phyloP scores from a whole-genome alignment of 2,797 vertebrate species.

The Myiotriccus ornatus region DNA sequence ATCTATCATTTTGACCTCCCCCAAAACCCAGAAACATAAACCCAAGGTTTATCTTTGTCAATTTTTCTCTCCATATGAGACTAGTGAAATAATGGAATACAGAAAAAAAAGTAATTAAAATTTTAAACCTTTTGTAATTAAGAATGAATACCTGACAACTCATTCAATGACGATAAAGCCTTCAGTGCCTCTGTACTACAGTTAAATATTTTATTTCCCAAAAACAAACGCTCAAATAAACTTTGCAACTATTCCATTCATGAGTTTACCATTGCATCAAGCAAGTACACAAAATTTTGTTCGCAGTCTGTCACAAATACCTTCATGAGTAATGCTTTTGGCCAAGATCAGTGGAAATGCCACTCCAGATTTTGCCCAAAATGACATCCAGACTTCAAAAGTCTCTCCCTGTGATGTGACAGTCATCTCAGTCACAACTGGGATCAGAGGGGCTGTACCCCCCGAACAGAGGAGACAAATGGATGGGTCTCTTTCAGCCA shows the following conservation, averaged over 20 bases:
- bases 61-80: background rate
- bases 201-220: background rate
- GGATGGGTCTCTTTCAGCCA: background rate
- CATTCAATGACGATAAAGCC: background rate
- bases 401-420: background rate
- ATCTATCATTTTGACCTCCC: background rate
- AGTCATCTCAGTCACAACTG: background rate
- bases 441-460: background rate
- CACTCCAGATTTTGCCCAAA: background rate
- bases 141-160: background rate
- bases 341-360: background rate
- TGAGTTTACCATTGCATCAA: background rate
- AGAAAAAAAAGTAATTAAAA: background rate
- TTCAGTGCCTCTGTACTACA: background rate
- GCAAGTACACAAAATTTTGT: background rate
- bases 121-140: background rate
- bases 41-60: background rate
- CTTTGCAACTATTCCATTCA: background rate
- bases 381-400: background rate
- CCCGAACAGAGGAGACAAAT: background rate
- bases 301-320: background rate
- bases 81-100: background rate
- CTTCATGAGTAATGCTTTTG: background rate
- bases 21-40: background rate
- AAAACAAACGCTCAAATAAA: background rate